Percentiles rank a stretch among this genome's conserved stretches.
phyloP scores from a whole-genome alignment of 2,113 vertebrate genomes.

The Etheostoma cragini region DNA sequence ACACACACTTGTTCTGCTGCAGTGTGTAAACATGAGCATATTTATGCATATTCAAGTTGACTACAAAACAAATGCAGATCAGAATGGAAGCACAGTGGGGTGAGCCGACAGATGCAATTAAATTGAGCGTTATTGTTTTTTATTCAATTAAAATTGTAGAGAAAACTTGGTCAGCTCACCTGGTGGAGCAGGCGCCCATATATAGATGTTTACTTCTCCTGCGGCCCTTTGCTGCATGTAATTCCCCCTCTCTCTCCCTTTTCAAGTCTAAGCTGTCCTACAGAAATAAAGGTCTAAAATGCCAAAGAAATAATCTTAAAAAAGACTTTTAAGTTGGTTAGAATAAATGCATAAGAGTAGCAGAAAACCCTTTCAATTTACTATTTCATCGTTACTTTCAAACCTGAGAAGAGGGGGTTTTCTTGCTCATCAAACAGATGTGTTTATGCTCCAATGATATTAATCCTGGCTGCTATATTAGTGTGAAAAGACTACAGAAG shows the following conservation, averaged over 20 bases:
- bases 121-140: conserved; percentile 8
- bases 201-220: no score
- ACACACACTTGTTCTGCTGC: conserved; percentile 30
- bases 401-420: not conserved
- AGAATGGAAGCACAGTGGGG: conserved; percentile 6
- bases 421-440: conserved; percentile 2
- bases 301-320: no score
- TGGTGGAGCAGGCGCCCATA: no score
- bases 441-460: not conserved
- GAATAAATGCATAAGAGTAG: not conserved
- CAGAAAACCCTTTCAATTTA: not conserved
- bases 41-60: conserved; percentile 47
- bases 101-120: conserved; percentile 5
- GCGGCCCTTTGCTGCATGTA: no score
- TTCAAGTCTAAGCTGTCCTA: no score
- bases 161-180: no score
- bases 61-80: conserved; percentile 34
- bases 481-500: not conserved
- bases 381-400: not conserved
- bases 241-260: no score
- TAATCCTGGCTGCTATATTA: conserved; percentile 2
- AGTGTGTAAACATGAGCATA: conserved; percentile 61
- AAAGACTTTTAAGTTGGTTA: not conserved
- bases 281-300: no score
- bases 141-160: not conserved